Conservation (phyloP, 2,113 vertebrate genomes). For the Vulpes ferrilata region DNA sequence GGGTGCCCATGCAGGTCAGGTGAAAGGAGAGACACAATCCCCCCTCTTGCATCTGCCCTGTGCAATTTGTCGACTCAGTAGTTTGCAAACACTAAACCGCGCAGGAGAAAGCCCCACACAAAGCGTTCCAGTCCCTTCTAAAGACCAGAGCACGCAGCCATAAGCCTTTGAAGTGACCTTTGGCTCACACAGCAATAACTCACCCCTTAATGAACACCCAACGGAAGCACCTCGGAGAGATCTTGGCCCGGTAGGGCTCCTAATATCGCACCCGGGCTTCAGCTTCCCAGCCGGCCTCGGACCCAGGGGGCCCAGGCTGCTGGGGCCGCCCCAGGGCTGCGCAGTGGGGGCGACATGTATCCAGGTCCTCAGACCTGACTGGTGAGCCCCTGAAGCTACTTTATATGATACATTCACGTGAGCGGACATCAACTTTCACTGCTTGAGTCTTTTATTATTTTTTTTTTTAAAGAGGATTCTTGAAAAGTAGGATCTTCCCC, state of each 20-base stretch:
- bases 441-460: slow-evolving; percentile 78
- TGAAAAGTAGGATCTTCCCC: slow-evolving; percentile 77
- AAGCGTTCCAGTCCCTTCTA: slow-evolving; percentile 90
- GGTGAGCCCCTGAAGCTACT: slow-evolving; percentile 76
- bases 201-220: slow-evolving; percentile 99
- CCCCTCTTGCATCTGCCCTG: slow-evolving; percentile 67
- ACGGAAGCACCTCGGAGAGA: slow-evolving; percentile 92
- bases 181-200: slow-evolving; percentile 95
- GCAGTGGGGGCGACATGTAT: slow-evolving; percentile 52
- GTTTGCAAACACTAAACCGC: slow-evolving; percentile 83
- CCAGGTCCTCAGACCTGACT: slow-evolving; percentile 59
- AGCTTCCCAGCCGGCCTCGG: slow-evolving; percentile 84
- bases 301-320: slow-evolving; percentile 78
- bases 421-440: slow-evolving; percentile 81
- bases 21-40: slow-evolving; percentile 66
- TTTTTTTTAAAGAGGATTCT: slow-evolving; percentile 71
- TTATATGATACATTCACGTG: slow-evolving; percentile 85
- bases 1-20: slow-evolving; percentile 10
- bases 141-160: slow-evolving; percentile 94
- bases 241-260: slow-evolving; percentile 88
- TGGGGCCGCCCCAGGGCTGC: slow-evolving; percentile 54
- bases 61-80: slow-evolving; percentile 84
- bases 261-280: slow-evolving; percentile 87
- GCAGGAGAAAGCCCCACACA: slow-evolving; percentile 89
- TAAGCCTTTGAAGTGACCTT: slow-evolving; percentile 99